A percentile compares a stretch with the other conserved stretches of the same genome.
phyloP scores from a whole-genome alignment of 37 sponge, comb jelly and placozoan species.

The Cliona cf. orientalis region DNA sequence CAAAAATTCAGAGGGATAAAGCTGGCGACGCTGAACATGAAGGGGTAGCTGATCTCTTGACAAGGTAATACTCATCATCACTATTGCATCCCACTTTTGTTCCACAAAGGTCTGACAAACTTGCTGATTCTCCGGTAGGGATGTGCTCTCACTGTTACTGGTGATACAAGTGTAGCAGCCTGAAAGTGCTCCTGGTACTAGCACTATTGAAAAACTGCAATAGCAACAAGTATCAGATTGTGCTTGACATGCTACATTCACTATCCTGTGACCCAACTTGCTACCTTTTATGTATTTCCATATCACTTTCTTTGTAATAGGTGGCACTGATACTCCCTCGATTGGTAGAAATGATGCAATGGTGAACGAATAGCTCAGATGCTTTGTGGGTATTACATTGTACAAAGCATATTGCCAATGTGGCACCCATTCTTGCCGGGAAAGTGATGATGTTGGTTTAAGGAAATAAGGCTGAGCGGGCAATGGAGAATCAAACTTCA shows the following conservation, averaged over 20 bases:
- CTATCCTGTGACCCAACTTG: background rate
- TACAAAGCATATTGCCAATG: slow-evolving; percentile 2
- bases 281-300: background rate
- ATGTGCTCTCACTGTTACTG: background rate
- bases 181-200: background rate
- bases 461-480: background rate
- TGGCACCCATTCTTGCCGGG: background rate
- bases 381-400: slow-evolving; percentile 13
- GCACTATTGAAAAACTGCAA: background rate
- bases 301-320: background rate
- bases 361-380: slow-evolving; percentile 13
- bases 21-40: background rate
- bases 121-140: background rate
- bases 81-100: slow-evolving; percentile 25
- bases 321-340: slow-evolving; percentile 3
- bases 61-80: slow-evolving; percentile 35
- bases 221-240: slow-evolving; percentile 11
- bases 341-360: slow-evolving; percentile 14
- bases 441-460: background rate
- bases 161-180: slow-evolving; percentile 17
- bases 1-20: slow-evolving; percentile 72
- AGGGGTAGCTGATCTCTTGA: slow-evolving; percentile 21
- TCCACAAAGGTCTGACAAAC: background rate
- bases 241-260: background rate
- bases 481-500: slow-evolving; percentile 7